A percentile compares a stretch with the other conserved stretches of the same genome.
These are phyloP conservation scores for Cistogaster globosa DNA, from an alignment of 2,888 invertebrate species.

Conservation along the genomic window DNA sequence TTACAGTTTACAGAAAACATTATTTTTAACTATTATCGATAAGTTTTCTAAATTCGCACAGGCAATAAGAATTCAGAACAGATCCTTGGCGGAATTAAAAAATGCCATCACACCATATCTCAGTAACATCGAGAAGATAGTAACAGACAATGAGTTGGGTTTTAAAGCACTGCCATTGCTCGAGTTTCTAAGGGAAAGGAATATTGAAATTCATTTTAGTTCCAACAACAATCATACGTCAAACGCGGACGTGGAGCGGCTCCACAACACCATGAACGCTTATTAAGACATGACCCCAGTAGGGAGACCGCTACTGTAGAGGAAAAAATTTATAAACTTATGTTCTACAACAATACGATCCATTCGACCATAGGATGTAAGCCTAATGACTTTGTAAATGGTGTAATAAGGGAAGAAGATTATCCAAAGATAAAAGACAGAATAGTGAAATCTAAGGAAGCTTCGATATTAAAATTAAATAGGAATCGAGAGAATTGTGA, in stretches of 20 bases:
- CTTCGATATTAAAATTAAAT: neutral
- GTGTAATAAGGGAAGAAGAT: constrained; percentile 17
- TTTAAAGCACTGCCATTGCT: constrained; percentile 57
- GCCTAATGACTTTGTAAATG: constrained; percentile 37
- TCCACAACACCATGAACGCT: constrained; percentile 65
- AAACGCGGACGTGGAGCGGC: constrained; percentile 55
- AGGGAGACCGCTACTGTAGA: constrained; percentile 62
- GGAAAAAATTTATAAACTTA: constrained; percentile 63
- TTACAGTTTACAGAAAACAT: too few relatives aligned
- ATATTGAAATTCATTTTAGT: constrained; percentile 14
- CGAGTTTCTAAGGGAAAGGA: constrained; percentile 4
- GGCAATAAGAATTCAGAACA: constrained; percentile 56
- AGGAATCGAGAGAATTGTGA: constrained; percentile 13
- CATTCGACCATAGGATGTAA: constrained; percentile 18
- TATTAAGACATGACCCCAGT: constrained; percentile 66
- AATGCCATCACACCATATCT: constrained; percentile 60
- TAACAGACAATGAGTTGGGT: constrained; percentile 69
- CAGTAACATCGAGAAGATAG: constrained; percentile 53
- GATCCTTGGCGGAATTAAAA: constrained; percentile 69
- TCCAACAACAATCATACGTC: constrained; percentile 65
- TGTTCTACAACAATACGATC: constrained; percentile 64
- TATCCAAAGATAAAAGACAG: constrained; percentile 17
- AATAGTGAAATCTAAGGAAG: constrained; percentile 11
- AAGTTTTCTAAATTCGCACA: constrained; percentile 18
- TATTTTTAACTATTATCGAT: too few relatives aligned